Evolutionary conservation across 2,888 invertebrate species (phyloP), one percentile per base, ranked within the genome.

Genomic region (Pristionchus mayeri): DNA sequence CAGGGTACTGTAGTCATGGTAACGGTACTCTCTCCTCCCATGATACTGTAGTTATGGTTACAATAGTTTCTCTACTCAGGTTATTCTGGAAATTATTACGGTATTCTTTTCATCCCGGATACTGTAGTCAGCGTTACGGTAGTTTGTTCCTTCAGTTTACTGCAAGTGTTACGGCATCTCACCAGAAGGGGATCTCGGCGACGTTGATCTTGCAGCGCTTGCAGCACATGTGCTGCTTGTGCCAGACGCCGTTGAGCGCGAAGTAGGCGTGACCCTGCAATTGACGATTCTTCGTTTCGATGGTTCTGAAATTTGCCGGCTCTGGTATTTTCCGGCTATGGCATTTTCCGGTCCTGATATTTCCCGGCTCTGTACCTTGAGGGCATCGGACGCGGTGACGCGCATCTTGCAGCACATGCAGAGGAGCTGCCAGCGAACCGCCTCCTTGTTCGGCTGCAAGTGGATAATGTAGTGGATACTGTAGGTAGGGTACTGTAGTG

Each of bases 151-250:
- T 4, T 57, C 57, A 57, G 57, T 57, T 24, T 11, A 57, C 27
- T 7, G 57, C 24, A 24, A 3, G 63, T 16, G 34, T 7, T 63
- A 63, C 34, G 34, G 63, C 34, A 63, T 37, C 40, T 6, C n/a
- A 78, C 76, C 76, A 78, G 76, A 50, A 78, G 50, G 76, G 76
- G 16, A 78, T 50, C 76, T 78, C 76, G 76, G 50, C 30, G 27
- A 78, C 50, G 76, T 78, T 78, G 30, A 78, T 27, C 16, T 50
- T 48, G 50, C 76, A 78, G 9, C 30, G 24, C 0, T 21, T 27
- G 50, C 76, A 78, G 30, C 7, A 18, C 50, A 78, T 48, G 40
- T 78, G 76, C 50, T 50, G 7, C 30, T 27, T 30, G 50, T 78
- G 76, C 76, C 76, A 78, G 18, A 78, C 6, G 50, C 50, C 76